Evolutionary conservation across 2,113 vertebrate genomes (phyloP).

Genomic region (Triplophysa tibetana): DNA sequence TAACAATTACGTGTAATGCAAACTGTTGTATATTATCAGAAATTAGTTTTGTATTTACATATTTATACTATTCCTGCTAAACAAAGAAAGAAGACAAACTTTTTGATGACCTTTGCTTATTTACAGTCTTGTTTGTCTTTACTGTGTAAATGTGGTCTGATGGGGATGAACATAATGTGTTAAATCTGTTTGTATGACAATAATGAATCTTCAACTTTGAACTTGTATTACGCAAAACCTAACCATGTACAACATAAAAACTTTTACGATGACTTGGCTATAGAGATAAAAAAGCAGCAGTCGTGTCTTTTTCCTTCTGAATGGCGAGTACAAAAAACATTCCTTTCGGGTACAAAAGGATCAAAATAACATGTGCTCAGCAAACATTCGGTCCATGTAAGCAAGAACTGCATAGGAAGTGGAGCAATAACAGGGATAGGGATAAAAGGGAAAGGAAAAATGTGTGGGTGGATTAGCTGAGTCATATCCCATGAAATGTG

Average conservation of each 20-base stretch:
- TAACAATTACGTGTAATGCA: too few species aligned
- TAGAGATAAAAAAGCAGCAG: not conserved
- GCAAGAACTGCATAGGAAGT: conserved; percentile 44
- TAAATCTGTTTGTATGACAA: not conserved
- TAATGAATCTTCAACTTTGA: conserved; percentile 7
- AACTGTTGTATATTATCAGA: too few species aligned
- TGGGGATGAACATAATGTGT: too few species aligned
- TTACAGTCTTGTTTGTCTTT: too few species aligned
- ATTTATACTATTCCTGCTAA: too few species aligned
- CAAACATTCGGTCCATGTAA: conserved; percentile 44
- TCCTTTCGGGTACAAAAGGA: conserved; percentile 14
- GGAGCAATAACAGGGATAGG: conserved; percentile 12
- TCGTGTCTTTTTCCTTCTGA: not conserved
- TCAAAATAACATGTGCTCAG: conserved; percentile 38
- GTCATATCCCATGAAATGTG: conserved; percentile 56
- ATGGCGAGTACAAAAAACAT: not conserved
- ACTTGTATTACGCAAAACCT: not conserved
- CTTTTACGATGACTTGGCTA: conserved; percentile 18
- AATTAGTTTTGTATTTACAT: too few species aligned
- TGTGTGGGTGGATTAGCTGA: conserved; percentile 55
- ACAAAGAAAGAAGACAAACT: too few species aligned
- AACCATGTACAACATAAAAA: not conserved
- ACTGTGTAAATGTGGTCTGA: too few species aligned
- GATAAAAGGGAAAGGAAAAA: conserved; percentile 30
- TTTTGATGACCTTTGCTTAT: not conserved